A percentile compares a stretch with the other conserved stretches of the same genome.
Conservation (phyloP, 2,113 vertebrate species). For the Orycteropus afer region DNA sequence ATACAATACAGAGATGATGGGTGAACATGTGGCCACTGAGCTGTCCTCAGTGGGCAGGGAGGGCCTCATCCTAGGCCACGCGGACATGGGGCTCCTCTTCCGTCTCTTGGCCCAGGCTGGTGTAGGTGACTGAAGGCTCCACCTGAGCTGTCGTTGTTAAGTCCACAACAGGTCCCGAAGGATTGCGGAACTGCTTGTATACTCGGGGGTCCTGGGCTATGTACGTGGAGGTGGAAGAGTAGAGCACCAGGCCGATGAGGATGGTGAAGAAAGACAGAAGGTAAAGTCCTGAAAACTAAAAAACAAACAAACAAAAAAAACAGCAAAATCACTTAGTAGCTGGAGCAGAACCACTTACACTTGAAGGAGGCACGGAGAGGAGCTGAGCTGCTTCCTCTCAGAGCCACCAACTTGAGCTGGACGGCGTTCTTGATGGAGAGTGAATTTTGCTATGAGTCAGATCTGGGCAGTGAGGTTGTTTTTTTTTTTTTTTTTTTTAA, state of each 20-base stretch:
- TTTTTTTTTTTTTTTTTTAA: constrained; percentile 2
- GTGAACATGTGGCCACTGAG: constrained; percentile 79
- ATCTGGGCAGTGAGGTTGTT: no score
- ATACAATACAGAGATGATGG: constrained; percentile 88
- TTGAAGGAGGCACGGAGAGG: neutral
- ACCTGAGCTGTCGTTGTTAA: constrained; percentile 85
- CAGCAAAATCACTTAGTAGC: constrained; percentile 2
- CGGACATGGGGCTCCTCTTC: constrained; percentile 92
- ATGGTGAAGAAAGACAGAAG: constrained; percentile 95
- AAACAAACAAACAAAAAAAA: constrained; percentile 53
- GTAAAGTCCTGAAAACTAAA: constrained; percentile 97
- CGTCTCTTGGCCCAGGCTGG: constrained; percentile 92
- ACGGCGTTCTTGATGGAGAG: neutral
- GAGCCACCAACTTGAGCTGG: neutral
- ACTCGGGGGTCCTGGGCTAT: constrained; percentile 95
- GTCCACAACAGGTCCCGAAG: constrained; percentile 89
- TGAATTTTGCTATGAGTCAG: no score
- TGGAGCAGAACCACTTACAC: accelerated
- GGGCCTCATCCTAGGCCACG: constrained; percentile 87
- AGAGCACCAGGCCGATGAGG: constrained; percentile 93
- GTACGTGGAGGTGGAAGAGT: constrained; percentile 94
- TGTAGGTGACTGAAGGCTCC: constrained; percentile 96
- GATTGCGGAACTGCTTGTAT: constrained; percentile 97
- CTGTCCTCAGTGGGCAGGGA: constrained; percentile 74
- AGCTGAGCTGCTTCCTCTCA: accelerated